Evolutionary conservation across 2,888 invertebrate species (phyloP).

Genomic region (Drosophila nigricruria): DNA sequence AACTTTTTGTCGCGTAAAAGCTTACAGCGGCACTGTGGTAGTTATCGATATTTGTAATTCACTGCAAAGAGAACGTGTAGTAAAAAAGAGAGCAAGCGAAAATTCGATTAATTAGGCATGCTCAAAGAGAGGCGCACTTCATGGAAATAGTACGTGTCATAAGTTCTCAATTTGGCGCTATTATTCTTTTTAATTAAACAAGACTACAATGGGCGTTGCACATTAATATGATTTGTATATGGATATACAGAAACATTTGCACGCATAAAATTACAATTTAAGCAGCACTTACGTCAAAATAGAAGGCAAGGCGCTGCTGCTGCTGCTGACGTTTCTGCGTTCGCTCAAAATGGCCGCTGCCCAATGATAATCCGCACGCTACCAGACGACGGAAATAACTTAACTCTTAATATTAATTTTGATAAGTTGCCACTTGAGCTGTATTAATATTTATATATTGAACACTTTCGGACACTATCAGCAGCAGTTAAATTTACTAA

Average conservation of each 20-base stretch:
- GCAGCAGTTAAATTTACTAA: slow-evolving; percentile 18
- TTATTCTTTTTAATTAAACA: background rate
- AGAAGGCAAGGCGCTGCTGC: slow-evolving; percentile 48
- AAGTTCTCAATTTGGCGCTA: slow-evolving; percentile 23
- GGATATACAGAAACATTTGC: background rate
- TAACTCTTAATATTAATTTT: slow-evolving; percentile 5
- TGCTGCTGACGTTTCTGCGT: slow-evolving; percentile 74
- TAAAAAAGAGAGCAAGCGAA: slow-evolving; percentile 2
- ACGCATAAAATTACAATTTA: slow-evolving; percentile 1
- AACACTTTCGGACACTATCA: slow-evolving; percentile 6
- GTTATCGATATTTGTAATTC: slow-evolving; percentile 50
- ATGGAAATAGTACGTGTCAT: slow-evolving; percentile 21
- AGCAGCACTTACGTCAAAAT: slow-evolving; percentile 55
- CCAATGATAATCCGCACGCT: slow-evolving; percentile 50
- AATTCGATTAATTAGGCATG: slow-evolving; percentile 21
- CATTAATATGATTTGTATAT: background rate
- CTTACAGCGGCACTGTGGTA: slow-evolving; percentile 51
- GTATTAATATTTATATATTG: background rate
- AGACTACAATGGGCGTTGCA: background rate
- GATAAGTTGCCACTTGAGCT: slow-evolving; percentile 2
- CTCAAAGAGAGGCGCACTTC: slow-evolving; percentile 24
- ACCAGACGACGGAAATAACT: slow-evolving; percentile 20
- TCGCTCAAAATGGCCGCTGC: slow-evolving; percentile 79
- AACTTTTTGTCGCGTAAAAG: slow-evolving; percentile 51
- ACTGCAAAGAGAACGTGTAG: slow-evolving; percentile 39